Percentiles rank a stretch among this genome's conserved stretches.
Conservation (phyloP, 1,140 invertebrate genomes). For the Hydropsyche tenuis region DNA sequence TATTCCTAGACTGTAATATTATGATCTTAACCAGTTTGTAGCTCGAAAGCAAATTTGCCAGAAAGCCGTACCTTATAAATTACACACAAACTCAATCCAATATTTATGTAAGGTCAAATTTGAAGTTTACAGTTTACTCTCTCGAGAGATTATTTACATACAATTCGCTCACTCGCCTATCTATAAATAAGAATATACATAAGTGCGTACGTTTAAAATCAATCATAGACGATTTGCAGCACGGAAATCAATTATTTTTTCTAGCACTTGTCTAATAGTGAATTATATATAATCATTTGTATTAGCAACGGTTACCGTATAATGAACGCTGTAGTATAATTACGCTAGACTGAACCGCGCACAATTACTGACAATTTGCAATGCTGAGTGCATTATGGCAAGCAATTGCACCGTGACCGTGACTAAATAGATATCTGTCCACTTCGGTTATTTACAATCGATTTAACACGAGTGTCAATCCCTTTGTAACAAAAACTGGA, state of each 20-base stretch:
- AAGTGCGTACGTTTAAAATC: background rate
- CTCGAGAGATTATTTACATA: background rate
- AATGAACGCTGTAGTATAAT: background rate
- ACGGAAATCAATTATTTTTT: no score
- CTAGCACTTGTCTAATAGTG: no score
- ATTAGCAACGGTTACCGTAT: no score
- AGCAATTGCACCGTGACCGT: constrained; percentile 18
- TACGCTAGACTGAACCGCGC: background rate
- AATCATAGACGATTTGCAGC: no score
- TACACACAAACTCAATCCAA: constrained; percentile 7
- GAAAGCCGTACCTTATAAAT: constrained; percentile 7
- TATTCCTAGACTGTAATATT: no score
- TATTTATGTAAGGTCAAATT: constrained; percentile 11
- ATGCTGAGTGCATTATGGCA: constrained; percentile 17
- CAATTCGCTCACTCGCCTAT: background rate
- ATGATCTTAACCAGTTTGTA: no score
- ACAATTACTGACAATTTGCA: constrained; percentile 25
- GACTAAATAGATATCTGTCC: constrained; percentile 11
- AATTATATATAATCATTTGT: no score
- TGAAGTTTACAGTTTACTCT: constrained; percentile 10
- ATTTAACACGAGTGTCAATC: no score
- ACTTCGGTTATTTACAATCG: no score
- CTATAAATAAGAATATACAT: background rate
- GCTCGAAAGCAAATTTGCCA: background rate
- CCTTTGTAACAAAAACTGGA: no score